Base-by-base conservation (phyloP, 2,797 vertebrate genomes). In the Pterois miles region DNA sequence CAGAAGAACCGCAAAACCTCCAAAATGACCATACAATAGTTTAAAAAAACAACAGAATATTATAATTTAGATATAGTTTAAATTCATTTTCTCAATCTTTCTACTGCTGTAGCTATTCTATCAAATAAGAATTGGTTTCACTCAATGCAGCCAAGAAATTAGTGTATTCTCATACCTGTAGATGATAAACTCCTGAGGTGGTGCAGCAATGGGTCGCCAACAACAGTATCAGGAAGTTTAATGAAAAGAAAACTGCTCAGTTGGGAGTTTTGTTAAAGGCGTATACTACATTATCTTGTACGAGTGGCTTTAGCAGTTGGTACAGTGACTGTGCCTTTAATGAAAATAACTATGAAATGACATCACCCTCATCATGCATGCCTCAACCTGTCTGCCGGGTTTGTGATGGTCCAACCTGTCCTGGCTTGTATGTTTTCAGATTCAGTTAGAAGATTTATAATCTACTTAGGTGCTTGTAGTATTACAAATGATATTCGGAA, bases 301-400 rank as follows among this genome's bases (percentile, higher is more conserved):
- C 4, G 10, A 33, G 6, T 40, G 14, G 8, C 14, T 52, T 64
- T n/a, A 11, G 23, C 8, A 1, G 48, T 6, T 20, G 13, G 9
- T 12, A 5, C 11, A 38, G 25, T 22, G 12, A 63, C 66, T 79
- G 18, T 16, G 14, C 56, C 71, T 79, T 76, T 71, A 83, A 74
- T 18, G 1, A 20, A 7, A 31, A n/a, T 3, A 8, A 27, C 5
- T 22, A 2, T 11, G 2, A 23, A 22, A 2, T 52, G 2, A 20
- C 8, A 2, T 12, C 18, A 57, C 8, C 25, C 0, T 27, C 20
- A 20, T 4, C 11, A 2, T 3, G 16, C n/a, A 33, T 0, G 1
- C 6, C 1, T 6, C 8, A 31, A 11, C 46, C 5, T 60, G 38
- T 7, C 31, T 16, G 0, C 1, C 14, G 38, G 12, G 13, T 27